Base-by-base conservation (phyloP, 2,888 invertebrate genomes). In the Conops quadrifasciatus region DNA sequence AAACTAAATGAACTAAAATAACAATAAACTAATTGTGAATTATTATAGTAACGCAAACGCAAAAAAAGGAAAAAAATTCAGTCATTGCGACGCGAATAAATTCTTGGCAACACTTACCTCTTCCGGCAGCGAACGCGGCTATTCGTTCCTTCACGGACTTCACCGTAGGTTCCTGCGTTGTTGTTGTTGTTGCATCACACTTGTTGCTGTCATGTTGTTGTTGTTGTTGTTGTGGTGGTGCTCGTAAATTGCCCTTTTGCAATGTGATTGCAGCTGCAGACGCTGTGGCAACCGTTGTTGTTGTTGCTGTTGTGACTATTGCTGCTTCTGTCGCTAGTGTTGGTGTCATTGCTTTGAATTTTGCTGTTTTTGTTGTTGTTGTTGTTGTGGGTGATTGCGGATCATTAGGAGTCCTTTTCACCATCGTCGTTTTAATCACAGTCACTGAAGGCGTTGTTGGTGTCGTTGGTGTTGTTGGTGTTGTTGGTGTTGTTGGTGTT, bases 371-470 rank as follows among this genome's bases (percentile, higher is more conserved):
- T 67, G 75, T 72, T 69, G 76, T 73, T 72, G 77, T 58, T 71
- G 76, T 73, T 77, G 70, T 45, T 47, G 70, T 28, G 43, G 71
- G 49, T 71, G 73, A 63, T 70, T 73, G 79, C 79, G 82, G 79
- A 77, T 83, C 83, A 81, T 82, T 81, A 78, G 83, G 83, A 80
- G 82, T 83, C 76, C 83, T 81, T 78, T 83, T 83, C 74, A 83
- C 83, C 83, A 83, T 82, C 79, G 83, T 83, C 76, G 83, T 83
- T 83, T 80, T 83, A 81, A 83, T 83, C 83, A 83, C 83, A 83
- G 83, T 83, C 74, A 82, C 79, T 77, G 80, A 79, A 78, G 83
- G 83, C 81, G 82, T 82, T 76, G 78, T 78, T 72, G 81, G 78
- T 75, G 79, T 68, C 58, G 71, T 70, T 68, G 73, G 63, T 73